Conservation (phyloP, 1,140 invertebrate species). For the Monomorium pharaonis region DNA sequence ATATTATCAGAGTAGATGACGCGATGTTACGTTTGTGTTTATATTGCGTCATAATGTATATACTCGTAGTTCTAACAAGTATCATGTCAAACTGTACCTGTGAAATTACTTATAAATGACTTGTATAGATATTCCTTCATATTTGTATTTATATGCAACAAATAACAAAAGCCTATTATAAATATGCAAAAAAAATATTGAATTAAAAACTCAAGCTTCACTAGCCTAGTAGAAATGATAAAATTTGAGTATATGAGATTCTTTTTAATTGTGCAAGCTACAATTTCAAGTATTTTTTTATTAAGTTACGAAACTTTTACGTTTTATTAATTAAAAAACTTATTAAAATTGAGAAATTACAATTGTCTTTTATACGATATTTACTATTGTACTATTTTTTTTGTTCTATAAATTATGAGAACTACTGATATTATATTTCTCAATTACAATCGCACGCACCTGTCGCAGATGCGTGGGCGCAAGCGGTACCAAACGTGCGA, state of each 20-base stretch:
- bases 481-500: background rate
- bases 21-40: background rate
- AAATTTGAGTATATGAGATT: background rate
- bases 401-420: background rate
- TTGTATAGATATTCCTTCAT: background rate
- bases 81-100: background rate
- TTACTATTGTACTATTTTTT: background rate
- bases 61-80: background rate
- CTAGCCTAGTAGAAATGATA: background rate
- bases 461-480: constrained; percentile 8
- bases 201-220: background rate
- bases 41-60: background rate
- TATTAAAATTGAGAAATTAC: background rate
- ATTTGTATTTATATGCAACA: background rate
- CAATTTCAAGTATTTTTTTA: background rate
- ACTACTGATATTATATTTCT: background rate
- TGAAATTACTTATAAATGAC: background rate
- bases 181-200: background rate
- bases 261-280: background rate
- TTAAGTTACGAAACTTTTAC: background rate
- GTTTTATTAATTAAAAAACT: background rate
- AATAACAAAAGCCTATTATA: background rate
- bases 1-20: background rate
- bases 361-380: background rate
- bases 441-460: background rate